Conservation (phyloP, 2,888 invertebrate genomes). For the Conomelus anceps region DNA sequence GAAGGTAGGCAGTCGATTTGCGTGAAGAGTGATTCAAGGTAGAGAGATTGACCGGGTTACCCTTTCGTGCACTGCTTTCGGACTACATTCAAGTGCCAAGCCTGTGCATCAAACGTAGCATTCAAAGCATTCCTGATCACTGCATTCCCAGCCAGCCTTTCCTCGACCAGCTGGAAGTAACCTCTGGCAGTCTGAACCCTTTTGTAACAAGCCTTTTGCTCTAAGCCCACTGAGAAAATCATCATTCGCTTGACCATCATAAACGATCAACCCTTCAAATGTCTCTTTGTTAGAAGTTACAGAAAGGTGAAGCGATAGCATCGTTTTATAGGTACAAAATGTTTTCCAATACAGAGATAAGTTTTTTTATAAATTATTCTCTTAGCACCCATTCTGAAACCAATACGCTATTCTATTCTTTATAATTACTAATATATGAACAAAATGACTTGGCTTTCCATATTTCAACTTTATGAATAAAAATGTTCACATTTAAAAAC, state of each 20-base stretch:
- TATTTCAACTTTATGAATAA: too few relatives aligned
- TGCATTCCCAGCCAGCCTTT: not conserved
- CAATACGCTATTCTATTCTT: too few relatives aligned
- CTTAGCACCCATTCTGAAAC: too few relatives aligned
- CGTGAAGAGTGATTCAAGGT: not conserved
- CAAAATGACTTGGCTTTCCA: too few relatives aligned
- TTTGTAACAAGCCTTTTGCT: not conserved
- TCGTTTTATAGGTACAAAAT: too few relatives aligned
- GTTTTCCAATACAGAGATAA: too few relatives aligned
- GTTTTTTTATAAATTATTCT: too few relatives aligned
- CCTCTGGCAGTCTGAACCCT: not conserved
- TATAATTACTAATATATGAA: too few relatives aligned
- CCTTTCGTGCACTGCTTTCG: not conserved
- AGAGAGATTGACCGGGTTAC: not conserved
- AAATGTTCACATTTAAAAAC: too few relatives aligned
- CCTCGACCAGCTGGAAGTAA: not conserved
- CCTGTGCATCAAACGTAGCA: not conserved
- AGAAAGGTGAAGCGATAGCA: too few relatives aligned
- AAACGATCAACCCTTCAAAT: not conserved
- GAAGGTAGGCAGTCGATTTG: not conserved
- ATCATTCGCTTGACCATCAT: not conserved
- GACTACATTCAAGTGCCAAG: not conserved
- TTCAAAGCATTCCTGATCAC: constrained; percentile 11
- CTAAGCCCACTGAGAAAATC: too few relatives aligned
- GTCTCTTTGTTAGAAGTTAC: too few relatives aligned